Percentiles rank a stretch among this genome's conserved stretches.
These are phyloP conservation scores for Saccostrea cuccullata DNA, from an alignment of 1,140 invertebrate genomes.

Conservation along the genomic window DNA sequence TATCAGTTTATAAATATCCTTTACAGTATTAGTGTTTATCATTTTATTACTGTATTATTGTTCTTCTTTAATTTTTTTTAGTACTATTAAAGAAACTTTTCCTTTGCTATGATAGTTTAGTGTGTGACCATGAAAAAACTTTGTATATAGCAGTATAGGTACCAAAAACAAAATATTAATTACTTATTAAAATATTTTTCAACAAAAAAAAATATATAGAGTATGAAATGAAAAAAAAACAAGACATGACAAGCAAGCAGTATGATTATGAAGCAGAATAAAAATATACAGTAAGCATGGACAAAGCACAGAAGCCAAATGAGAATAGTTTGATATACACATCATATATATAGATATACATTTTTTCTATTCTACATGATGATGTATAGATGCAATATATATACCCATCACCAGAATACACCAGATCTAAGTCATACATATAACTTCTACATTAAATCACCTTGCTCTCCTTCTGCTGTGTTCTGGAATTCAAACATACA, in stretches of 20 bases:
- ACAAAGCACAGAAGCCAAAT: neutral
- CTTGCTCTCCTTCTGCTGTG: slow-evolving; percentile 8
- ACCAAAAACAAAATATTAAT: too few species aligned
- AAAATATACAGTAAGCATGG: neutral
- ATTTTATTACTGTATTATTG: too few species aligned
- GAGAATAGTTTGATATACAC: neutral
- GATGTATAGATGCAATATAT: neutral
- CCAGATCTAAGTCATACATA: neutral
- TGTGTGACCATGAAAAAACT: too few species aligned
- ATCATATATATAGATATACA: slow-evolving; percentile 10
- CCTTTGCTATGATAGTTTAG: too few species aligned
- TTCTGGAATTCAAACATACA: slow-evolving; percentile 16
- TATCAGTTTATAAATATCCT: too few species aligned
- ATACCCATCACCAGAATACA: neutral
- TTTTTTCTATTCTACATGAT: neutral
- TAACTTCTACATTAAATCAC: slow-evolving; percentile 4
- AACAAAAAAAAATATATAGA: too few species aligned
- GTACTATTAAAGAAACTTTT: too few species aligned
- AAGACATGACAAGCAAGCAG: neutral
- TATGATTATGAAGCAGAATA: neutral
- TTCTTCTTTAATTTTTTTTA: too few species aligned
- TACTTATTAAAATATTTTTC: too few species aligned
- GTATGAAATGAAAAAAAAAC: too few species aligned
- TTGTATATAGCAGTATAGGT: too few species aligned
- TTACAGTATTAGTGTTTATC: too few species aligned